Base-by-base conservation (phyloP, 2,797 vertebrate species). In the Sebastes dallii region DNA sequence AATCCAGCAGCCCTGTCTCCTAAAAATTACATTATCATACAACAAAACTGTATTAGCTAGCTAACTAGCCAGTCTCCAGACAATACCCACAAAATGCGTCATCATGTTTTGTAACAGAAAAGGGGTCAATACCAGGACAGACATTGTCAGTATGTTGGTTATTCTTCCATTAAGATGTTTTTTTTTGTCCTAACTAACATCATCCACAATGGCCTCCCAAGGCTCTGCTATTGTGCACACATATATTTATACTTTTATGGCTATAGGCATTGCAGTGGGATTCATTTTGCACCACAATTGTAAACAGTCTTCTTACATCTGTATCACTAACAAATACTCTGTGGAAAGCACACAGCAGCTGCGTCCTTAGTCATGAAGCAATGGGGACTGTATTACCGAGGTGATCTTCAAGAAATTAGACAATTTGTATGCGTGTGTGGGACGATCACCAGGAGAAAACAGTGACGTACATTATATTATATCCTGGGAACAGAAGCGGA, bases 361-460 rank as follows among this genome's bases (percentile, higher is more conserved):
- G 24, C 12, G 13, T 13, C 22, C 54, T 25, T 5, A 1, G 13
- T 34, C 73, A n/a, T 54, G 27, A 69, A n/a, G 22, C 20, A 0
- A 30, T 1, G 66, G 55, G 54, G 67, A 22, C 30, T 14, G 27
- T 46, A 39, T 30, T 64, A 24, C 34, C 0, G 8, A 66, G 9
- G 20, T 67, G 52, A 42, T 69, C 54, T 66, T 62, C 10, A 67
- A 34, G 20, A 42, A 78, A 62, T 52, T 10, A 59, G 10, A 56
- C 30, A 14, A 16, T 77, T 61, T 39, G 59, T 10, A 46, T 81
- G 72, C 36, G 85, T 82, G 82, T 55, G 52, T 1, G 8, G 12
- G 36, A 36, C 36, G 22, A 2, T 22, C 54, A 77, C n/a, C 4
- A 52, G 64, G 27, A 55, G 58, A 50, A 10, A 81, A 52, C 29